Conservation (phyloP, 2,113 vertebrate species). For the Caracal caracal region DNA sequence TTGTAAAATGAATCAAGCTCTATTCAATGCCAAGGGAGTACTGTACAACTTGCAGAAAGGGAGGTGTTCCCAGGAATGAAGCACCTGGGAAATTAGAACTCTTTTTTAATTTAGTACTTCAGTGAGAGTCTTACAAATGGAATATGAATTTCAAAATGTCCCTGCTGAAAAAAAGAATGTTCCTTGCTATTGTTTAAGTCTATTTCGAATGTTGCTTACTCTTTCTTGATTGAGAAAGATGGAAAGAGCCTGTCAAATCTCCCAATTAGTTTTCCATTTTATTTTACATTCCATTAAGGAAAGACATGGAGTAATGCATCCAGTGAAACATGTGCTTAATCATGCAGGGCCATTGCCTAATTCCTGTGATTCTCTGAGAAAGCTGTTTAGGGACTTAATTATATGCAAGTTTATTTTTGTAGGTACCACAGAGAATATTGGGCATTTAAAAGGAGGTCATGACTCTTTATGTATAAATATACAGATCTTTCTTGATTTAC, state of each 20-base stretch:
- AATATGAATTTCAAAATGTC: conserved; percentile 68
- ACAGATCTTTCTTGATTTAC: not conserved
- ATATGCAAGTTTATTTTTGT: not conserved
- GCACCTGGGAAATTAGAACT: conserved; percentile 72
- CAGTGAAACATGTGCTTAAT: not conserved
- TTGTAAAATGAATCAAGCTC: conserved; percentile 38
- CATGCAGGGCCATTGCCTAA: not conserved
- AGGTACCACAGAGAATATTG: not conserved
- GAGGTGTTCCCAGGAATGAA: conserved; percentile 61
- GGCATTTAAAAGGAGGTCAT: not conserved
- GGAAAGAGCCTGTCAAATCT: conserved; percentile 27
- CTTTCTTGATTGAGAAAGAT: conserved; percentile 58
- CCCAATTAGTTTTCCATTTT: conserved; percentile 34
- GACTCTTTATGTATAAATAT: not conserved
- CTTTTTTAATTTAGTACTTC: conserved; percentile 66
- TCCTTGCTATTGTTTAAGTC: conserved; percentile 67
- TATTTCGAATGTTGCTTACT: conserved; percentile 51
- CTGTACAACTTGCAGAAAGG: not conserved
- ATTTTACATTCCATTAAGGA: not conserved
- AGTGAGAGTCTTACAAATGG: conserved; percentile 48
- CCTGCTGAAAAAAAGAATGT: conserved; percentile 24
- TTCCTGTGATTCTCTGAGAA: not conserved
- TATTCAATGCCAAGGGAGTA: not conserved
- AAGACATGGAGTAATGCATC: not conserved
- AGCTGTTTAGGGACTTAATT: not conserved